These are phyloP conservation scores for Pedicia rivosa DNA, from an alignment of 2,888 invertebrate genomes.

Conservation along the genomic window DNA sequence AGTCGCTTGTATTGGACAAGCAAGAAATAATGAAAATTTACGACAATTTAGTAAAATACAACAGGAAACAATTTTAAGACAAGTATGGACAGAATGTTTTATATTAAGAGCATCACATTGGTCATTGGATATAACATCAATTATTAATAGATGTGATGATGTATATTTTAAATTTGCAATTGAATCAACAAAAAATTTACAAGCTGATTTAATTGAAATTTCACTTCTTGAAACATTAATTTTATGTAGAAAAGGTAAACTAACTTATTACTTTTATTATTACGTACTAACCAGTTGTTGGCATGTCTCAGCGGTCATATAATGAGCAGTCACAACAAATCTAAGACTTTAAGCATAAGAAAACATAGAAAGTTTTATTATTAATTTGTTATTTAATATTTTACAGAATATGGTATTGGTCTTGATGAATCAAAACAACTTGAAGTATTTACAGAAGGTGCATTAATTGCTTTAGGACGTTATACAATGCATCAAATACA, in stretches of 20 bases:
- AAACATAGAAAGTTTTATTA: background rate
- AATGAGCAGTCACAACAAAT: background rate
- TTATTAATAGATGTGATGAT: conserved; percentile 25
- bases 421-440: conserved; percentile 20
- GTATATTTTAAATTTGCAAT: conserved; percentile 24
- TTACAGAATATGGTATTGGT: conserved; percentile 24
- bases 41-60: conserved; percentile 31
- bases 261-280: background rate
- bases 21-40: conserved; percentile 38
- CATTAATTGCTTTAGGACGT: conserved; percentile 23
- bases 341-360: background rate
- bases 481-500: conserved; percentile 26
- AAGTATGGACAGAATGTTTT: conserved; percentile 42
- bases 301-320: no score
- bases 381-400: background rate
- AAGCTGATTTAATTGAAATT: conserved; percentile 33
- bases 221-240: conserved; percentile 34
- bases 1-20: conserved; percentile 37
- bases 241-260: conserved; percentile 34
- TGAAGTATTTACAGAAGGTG: conserved; percentile 23
- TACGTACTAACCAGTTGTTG: no score
- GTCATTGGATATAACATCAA: conserved; percentile 32
- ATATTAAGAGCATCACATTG: conserved; percentile 39
- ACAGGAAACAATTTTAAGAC: conserved; percentile 38
- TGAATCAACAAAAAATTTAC: conserved; percentile 26